These are phyloP conservation scores for Cryptophagus acutangulus DNA, from an alignment of 2,888 invertebrate genomes.

Conservation along the genomic window DNA sequence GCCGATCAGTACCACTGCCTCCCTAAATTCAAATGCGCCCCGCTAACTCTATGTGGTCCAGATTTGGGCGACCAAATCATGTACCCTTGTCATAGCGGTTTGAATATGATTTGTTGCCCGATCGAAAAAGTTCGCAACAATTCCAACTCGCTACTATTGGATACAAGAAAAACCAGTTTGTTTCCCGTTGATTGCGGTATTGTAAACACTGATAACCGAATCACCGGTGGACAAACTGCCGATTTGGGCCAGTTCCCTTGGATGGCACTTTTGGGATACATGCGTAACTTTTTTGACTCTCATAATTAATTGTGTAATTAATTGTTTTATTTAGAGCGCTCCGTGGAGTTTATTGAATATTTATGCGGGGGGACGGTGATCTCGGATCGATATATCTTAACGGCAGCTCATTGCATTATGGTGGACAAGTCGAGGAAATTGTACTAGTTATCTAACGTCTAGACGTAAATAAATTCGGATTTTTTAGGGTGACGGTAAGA, in stretches of 20 bases:
- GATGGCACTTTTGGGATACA: constrained; percentile 52
- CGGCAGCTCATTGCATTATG: constrained; percentile 38
- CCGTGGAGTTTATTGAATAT: constrained; percentile 27
- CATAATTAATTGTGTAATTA: background rate
- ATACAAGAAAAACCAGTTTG: constrained; percentile 14
- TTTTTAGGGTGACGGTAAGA: constrained; percentile 52
- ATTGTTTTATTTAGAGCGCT: constrained; percentile 4
- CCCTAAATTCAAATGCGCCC: constrained; percentile 13
- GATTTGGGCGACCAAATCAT: constrained; percentile 12
- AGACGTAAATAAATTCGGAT: background rate
- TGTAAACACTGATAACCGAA: constrained; percentile 19
- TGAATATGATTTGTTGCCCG: constrained; percentile 27
- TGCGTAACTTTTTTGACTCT: constrained; percentile 28
- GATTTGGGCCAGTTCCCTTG: constrained; percentile 55
- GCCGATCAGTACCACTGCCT: constrained; percentile 2
- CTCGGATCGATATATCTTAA: constrained; percentile 31
- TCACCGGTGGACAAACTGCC: constrained; percentile 37
- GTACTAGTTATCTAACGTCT: constrained; percentile 24
- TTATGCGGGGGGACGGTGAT: constrained; percentile 38
- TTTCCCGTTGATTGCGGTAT: constrained; percentile 25
- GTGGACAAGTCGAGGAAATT: constrained; percentile 24
- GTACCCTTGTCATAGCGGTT: constrained; percentile 27
- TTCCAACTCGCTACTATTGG: constrained; percentile 8
- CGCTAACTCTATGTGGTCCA: constrained; percentile 19
- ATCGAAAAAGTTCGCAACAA: constrained; percentile 13